Percentiles rank a stretch among this genome's conserved stretches.
Evolutionary conservation across 1,140 invertebrate genomes (phyloP).

Genomic region (Scaptomyza graminum): DNA sequence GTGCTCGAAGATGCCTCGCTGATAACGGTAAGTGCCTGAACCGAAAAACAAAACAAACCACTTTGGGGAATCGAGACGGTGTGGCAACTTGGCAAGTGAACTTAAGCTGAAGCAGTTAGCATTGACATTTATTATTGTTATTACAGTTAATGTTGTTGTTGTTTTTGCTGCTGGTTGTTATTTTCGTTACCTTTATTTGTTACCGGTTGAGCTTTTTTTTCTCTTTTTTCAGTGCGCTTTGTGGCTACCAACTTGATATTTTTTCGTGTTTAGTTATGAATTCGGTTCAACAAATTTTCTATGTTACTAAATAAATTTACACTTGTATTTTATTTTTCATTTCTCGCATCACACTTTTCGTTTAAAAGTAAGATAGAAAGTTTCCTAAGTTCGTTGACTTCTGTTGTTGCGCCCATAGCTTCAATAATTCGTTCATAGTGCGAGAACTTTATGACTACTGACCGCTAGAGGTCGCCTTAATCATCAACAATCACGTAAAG

Average conservation of each 20-base stretch:
- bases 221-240: constrained; percentile 18
- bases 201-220: constrained; percentile 29
- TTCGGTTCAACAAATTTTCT: constrained; percentile 56
- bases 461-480: constrained; percentile 25
- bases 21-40: constrained; percentile 74
- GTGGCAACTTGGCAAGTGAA: background rate
- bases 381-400: constrained; percentile 66
- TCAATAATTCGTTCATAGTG: constrained; percentile 8
- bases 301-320: constrained; percentile 73
- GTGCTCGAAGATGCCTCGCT: constrained; percentile 82
- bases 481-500: constrained; percentile 30
- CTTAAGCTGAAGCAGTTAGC: constrained; percentile 30
- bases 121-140: constrained; percentile 55
- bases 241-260: constrained; percentile 18
- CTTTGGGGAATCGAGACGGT: background rate
- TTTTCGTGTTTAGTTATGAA: constrained; percentile 10
- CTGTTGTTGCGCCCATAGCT: constrained; percentile 7
- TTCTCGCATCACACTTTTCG: constrained; percentile 11
- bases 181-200: constrained; percentile 13
- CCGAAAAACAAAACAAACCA: constrained; percentile 7
- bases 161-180: background rate
- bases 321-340: constrained; percentile 52
- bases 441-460: constrained; percentile 37
- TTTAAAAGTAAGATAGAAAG: constrained; percentile 55
- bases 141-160: constrained; percentile 25